Conservation (phyloP, 2,113 vertebrate genomes). For the Cebidichthys violaceus region DNA sequence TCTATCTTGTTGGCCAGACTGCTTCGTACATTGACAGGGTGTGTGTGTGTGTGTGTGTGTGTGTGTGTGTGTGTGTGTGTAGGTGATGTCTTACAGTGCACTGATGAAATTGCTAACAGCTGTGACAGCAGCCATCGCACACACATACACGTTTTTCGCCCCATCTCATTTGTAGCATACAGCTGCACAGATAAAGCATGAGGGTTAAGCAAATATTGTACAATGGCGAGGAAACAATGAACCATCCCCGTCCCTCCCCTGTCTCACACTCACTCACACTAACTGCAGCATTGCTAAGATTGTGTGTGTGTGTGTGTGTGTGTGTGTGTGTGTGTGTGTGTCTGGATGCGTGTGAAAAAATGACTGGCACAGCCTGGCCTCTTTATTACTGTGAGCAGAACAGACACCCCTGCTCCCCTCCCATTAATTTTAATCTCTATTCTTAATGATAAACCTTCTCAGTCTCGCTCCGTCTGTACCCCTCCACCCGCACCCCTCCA, state of each 20-base stretch:
- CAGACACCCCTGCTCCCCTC: conserved; percentile 64
- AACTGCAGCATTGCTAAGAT: conserved; percentile 40
- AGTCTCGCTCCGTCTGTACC: conserved; percentile 51
- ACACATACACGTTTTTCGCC: conserved; percentile 36
- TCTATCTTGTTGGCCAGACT: conserved; percentile 32
- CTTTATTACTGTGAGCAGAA: conserved; percentile 71
- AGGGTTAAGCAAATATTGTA: conserved; percentile 83
- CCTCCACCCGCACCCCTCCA: conserved; percentile 57
- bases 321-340: conserved; percentile 38
- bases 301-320: conserved; percentile 32
- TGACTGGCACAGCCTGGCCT: conserved; percentile 75
- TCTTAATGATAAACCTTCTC: conserved; percentile 74
- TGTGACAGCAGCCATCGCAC: conserved; percentile 60
- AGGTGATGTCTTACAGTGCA: conserved; percentile 46
- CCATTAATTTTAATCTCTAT: conserved; percentile 81
- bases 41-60: conserved; percentile 23
- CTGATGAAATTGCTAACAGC: conserved; percentile 75
- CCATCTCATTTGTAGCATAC: conserved; percentile 75
- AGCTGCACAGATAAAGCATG: conserved; percentile 83
- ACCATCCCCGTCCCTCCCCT: conserved; percentile 35
- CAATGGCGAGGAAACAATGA: conserved; percentile 80
- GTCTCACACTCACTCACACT: conserved; percentile 41
- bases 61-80: conserved; percentile 25
- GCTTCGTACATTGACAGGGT: conserved; percentile 44
- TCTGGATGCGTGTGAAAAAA: conserved; percentile 44